These are phyloP conservation scores for Gouania willdenowi DNA, from an alignment of 2,797 vertebrate genomes.

Conservation along the genomic window DNA sequence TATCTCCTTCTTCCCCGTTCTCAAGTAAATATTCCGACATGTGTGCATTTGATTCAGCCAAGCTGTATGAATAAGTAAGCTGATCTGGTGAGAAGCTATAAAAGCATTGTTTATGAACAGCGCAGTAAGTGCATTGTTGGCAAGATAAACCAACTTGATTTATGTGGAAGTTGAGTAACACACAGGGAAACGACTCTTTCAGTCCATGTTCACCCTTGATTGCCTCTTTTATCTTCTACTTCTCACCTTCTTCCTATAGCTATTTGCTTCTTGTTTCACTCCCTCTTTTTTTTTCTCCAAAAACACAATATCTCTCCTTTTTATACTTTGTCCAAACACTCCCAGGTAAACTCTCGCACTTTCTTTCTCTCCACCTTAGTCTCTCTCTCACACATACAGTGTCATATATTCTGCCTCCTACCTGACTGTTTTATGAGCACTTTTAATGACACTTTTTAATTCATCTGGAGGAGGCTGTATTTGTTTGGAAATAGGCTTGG, in stretches of 20 bases:
- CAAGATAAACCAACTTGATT: constrained; percentile 59
- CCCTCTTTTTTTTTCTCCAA: not conserved
- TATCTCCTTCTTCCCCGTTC: not conserved
- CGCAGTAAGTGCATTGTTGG: constrained; percentile 71
- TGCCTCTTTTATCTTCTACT: constrained; percentile 1
- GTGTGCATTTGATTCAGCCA: constrained; percentile 44
- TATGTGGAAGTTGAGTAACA: constrained; percentile 44
- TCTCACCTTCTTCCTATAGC: not conserved
- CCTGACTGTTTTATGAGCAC: constrained; percentile 31
- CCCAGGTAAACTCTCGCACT: not conserved
- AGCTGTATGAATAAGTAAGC: constrained; percentile 47
- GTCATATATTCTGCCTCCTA: constrained; percentile 22
- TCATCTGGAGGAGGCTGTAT: constrained; percentile 9
- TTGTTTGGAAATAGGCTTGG: constrained; percentile 23
- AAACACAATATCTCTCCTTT: not conserved
- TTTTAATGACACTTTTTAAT: too few relatives aligned
- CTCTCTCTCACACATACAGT: too few relatives aligned
- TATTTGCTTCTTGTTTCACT: not conserved
- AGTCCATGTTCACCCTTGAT: constrained; percentile 6
- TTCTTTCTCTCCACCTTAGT: constrained; percentile 1
- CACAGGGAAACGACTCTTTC: constrained; percentile 5
- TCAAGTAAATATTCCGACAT: constrained; percentile 17
- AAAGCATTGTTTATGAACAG: constrained; percentile 66
- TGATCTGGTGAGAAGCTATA: constrained; percentile 59
- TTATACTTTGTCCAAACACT: not conserved